Evolutionary conservation across 2,888 invertebrate genomes (phyloP).

Genomic region (Dryobota labecula): DNA sequence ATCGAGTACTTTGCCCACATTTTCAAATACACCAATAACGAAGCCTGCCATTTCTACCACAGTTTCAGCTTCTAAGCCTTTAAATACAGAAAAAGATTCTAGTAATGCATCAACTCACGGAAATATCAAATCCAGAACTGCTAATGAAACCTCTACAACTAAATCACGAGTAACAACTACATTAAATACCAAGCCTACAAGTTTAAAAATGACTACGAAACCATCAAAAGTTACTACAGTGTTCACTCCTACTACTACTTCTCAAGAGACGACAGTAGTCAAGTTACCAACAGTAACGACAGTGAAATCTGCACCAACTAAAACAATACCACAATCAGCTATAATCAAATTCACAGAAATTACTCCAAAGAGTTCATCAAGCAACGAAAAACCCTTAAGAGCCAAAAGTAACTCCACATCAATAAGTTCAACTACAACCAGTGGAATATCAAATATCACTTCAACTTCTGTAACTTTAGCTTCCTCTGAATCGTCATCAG

Average conservation of each 20-base stretch:
- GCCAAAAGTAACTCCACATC: constrained; percentile 20
- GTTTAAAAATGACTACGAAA: constrained; percentile 38
- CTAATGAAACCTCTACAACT: constrained; percentile 35
- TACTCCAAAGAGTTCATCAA: constrained; percentile 38
- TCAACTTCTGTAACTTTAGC: constrained; percentile 19
- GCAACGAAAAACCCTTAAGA: constrained; percentile 46
- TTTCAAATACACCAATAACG: constrained; percentile 18
- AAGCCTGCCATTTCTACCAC: constrained; percentile 11
- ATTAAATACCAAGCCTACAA: constrained; percentile 29
- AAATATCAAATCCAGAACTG: constrained; percentile 35
- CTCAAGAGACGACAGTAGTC: constrained; percentile 28
- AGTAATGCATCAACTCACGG: constrained; percentile 42
- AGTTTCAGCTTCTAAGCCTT: constrained; percentile 15
- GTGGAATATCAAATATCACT: constrained; percentile 30
- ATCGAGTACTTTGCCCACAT: constrained; percentile 10
- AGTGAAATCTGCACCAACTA: constrained; percentile 28
- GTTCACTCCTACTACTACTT: constrained; percentile 37
- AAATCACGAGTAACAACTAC: constrained; percentile 48
- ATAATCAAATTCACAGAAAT: constrained; percentile 43
- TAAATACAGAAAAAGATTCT: constrained; percentile 21
- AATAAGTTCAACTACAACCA: constrained; percentile 31
- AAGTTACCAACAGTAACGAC: constrained; percentile 39
- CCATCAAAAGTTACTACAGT: constrained; percentile 33
- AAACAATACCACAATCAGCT: constrained; percentile 38
- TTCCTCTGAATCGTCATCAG: constrained; percentile 37